Evolutionary conservation across 2,888 invertebrate genomes (phyloP).

Genomic region (Cotesia congregata): DNA sequence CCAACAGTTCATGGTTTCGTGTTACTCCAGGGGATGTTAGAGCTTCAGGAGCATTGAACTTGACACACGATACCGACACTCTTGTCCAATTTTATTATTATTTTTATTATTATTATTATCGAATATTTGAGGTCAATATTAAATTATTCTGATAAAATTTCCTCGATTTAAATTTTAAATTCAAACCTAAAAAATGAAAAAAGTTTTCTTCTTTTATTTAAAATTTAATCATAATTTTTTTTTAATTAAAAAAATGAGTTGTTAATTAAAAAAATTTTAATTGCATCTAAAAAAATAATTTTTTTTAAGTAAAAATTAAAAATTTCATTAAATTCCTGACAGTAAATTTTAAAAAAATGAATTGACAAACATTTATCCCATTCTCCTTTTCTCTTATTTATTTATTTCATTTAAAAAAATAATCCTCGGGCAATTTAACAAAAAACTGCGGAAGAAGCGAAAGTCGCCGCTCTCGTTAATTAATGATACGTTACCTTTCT

Average conservation of each 20-base stretch:
- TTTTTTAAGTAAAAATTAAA: too few species aligned
- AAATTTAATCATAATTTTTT: too few species aligned
- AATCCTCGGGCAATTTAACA: conserved; percentile 20
- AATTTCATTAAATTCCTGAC: too few species aligned
- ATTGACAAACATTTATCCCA: neutral
- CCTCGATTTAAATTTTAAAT: too few species aligned
- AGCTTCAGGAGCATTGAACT: conserved; percentile 38
- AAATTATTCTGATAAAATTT: neutral
- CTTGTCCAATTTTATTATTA: neutral
- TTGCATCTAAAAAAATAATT: too few species aligned
- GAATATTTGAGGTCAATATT: conserved; percentile 4
- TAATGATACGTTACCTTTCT: conserved; percentile 7
- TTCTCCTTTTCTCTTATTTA: conserved; percentile 8
- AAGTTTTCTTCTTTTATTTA: too few species aligned
- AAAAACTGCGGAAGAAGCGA: conserved; percentile 6
- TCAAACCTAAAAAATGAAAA: too few species aligned
- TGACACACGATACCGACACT: conserved; percentile 32
- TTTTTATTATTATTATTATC: neutral
- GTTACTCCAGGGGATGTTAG: conserved; percentile 33
- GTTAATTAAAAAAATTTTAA: too few species aligned
- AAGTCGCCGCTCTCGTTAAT: conserved; percentile 14
- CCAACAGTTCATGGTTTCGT: conserved; percentile 36
- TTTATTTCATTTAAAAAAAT: conserved; percentile 9
- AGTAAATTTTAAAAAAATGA: too few species aligned
- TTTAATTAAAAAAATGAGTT: too few species aligned